phyloP scores from a whole-genome alignment of 2,797 vertebrate genomes.

The Mus caroli region DNA sequence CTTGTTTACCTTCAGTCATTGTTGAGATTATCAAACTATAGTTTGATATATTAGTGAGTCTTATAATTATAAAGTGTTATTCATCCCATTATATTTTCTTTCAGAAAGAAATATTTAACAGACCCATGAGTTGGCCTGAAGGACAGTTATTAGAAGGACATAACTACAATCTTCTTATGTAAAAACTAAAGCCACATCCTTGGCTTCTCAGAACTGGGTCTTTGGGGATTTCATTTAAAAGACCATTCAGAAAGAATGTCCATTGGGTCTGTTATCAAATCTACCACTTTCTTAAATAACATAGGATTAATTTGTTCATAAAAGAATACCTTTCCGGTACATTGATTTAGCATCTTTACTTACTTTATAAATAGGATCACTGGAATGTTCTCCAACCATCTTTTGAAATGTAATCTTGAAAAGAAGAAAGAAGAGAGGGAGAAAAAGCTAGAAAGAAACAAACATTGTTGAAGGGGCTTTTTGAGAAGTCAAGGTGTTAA shows the following conservation, averaged over 20 bases:
- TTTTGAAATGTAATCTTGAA: constrained; percentile 41
- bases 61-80: constrained; percentile 42
- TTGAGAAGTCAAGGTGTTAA: not conserved
- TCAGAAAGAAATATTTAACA: constrained; percentile 16
- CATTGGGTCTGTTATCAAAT: not conserved
- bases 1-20: not conserved
- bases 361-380: not conserved
- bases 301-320: constrained; percentile 12
- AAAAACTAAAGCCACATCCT: not conserved
- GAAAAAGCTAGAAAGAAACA: not conserved
- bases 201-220: constrained; percentile 11
- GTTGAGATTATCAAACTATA: constrained; percentile 47
- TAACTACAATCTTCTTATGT: not conserved
- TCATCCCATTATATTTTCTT: constrained; percentile 46
- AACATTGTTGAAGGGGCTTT: not conserved
- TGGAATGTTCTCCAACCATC: not conserved
- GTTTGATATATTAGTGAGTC: not conserved
- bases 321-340: not conserved
- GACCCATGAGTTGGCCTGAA: not conserved
- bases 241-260: constrained; percentile 35
- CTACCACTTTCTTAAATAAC: constrained; percentile 55
- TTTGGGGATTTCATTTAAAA: constrained; percentile 19
- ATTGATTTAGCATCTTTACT: constrained; percentile 33
- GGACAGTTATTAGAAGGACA: not conserved
- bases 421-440: not conserved